A percentile compares a stretch with the other conserved stretches of the same genome.
Evolutionary conservation across 2,113 vertebrate genomes (phyloP).

Genomic region (Manacus vitellinus): DNA sequence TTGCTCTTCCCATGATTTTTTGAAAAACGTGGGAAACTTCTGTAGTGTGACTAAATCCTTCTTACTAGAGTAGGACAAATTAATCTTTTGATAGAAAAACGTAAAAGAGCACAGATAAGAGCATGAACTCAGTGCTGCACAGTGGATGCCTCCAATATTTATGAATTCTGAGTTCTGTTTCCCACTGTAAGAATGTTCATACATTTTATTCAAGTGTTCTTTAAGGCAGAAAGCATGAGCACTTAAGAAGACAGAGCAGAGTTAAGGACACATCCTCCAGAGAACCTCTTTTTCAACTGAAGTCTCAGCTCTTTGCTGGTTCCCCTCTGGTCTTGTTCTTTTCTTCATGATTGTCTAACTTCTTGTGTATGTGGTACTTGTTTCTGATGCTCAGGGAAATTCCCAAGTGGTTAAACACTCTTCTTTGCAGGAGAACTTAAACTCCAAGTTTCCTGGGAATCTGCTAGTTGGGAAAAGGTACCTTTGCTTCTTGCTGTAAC

Average conservation of each 20-base stretch:
- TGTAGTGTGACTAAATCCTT: neutral
- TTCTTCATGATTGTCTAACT: neutral
- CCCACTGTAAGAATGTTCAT: neutral
- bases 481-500: neutral
- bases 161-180: neutral
- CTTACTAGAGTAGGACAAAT: neutral
- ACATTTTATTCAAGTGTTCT: neutral
- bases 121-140: neutral
- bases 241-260: neutral
- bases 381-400: neutral
- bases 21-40: neutral
- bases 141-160: neutral
- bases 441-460: neutral
- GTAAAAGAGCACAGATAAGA: neutral
- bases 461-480: neutral
- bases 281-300: neutral
- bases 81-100: neutral
- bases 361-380: neutral
- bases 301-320: neutral
- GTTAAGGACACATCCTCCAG: neutral
- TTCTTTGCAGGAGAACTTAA: neutral
- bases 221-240: neutral
- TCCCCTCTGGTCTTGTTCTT: neutral
- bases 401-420: neutral
- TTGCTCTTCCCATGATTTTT: neutral